Conservation (phyloP, 1,140 invertebrate genomes). For the Penaeus vannamei region DNA sequence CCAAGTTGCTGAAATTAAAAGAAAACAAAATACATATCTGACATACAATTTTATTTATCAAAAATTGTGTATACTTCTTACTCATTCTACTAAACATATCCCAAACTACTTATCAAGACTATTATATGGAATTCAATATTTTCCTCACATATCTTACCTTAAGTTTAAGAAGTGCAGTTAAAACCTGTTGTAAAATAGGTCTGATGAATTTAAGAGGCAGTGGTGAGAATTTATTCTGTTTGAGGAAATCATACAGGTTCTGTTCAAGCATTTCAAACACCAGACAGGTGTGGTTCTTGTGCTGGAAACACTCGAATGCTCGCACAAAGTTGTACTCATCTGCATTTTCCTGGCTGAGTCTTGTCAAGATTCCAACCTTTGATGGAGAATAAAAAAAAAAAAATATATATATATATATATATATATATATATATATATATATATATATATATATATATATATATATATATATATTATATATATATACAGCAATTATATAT, state of each 20-base stretch:
- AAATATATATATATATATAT: conserved; percentile 35
- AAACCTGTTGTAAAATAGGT: conserved; percentile 97
- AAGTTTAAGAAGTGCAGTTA: conserved; percentile 97
- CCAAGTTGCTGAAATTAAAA: conserved; percentile 87
- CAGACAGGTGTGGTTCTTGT: conserved; percentile 99
- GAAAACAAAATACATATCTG: neutral
- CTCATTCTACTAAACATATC: neutral
- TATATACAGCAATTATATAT: too few relatives aligned
- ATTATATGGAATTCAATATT: neutral
- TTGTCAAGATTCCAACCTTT: conserved; percentile 94
- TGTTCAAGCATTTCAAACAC: conserved; percentile 99
- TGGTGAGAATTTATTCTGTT: conserved; percentile 99
- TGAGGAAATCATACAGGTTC: conserved; percentile 99
- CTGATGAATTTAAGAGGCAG: conserved; percentile 98
- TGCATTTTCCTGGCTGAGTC: conserved; percentile 98
- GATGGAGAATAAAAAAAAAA: conserved; percentile 64
- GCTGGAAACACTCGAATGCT: conserved; percentile 99
- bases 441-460: conserved; percentile 8
- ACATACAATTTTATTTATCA: neutral
- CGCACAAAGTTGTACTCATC: conserved; percentile 99
- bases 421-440: neutral
- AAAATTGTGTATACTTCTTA: neutral
- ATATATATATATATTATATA: conserved; percentile 8
- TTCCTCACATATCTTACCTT: conserved; percentile 83
- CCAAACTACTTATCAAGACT: neutral